Base-by-base conservation (phyloP, 2,797 vertebrate species). In the Sarcophilus harrisii region DNA sequence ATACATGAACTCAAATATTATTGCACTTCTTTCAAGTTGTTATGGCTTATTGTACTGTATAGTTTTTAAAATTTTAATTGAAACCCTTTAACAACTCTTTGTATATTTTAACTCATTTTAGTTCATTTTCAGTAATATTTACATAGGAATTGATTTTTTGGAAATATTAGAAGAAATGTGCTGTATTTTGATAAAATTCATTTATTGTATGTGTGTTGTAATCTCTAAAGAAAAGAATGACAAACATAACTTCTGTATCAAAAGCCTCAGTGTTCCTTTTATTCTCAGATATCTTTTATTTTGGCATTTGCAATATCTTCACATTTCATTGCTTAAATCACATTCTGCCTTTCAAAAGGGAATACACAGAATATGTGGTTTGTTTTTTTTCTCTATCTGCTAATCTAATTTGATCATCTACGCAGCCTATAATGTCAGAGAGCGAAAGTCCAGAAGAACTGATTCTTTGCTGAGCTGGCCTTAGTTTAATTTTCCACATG, bases 61-160 rank as follows among this genome's bases (percentile, higher is more conserved):
- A 98, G 98, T 99, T 99, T 98, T 99, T 98, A 98, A 98, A 98
- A 98, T 98, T 98, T 98, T 98, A 98, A 99, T 98, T 98, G 99
- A 99, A 99, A 99, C 98, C 98, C 98, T 99, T 99, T 99, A 99
- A 99, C 98, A 99, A 99, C 98, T 99, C 99, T 99, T 99, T 99
- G 98, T 98, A 99, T 99, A 99, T 99, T 99, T 99, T 98, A 99
- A 98, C 98, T 99, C 97, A 98, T 98, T 99, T 99, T 98, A 98
- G 98, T 98, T 98, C 96, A 97, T 98, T 98, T 98, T 98, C 97
- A 97, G 97, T 98, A 98, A 98, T 98, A 98, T 98, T 99, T 98
- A 98, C 98, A 98, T 99, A 99, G 98, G 95, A 99, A 98, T 98
- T 98, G 97, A 98, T 98, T 99, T 99, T 97, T 98, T 99, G 97